These are phyloP conservation scores for Agrochola lychnidis DNA, from an alignment of 2,888 invertebrate genomes.

Conservation along the genomic window DNA sequence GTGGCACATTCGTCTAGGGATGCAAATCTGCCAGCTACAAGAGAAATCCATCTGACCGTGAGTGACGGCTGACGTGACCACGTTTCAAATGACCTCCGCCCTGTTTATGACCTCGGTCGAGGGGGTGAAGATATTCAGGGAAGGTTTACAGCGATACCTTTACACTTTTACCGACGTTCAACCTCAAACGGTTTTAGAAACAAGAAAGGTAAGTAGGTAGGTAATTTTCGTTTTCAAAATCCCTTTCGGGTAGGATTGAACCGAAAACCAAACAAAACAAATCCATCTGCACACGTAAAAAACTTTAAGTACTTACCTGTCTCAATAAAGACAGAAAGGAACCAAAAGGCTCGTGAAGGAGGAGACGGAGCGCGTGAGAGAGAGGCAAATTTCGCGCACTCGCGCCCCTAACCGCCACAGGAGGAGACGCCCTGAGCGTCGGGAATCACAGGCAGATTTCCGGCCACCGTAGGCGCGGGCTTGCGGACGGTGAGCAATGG, in stretches of 20 bases:
- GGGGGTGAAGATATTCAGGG: slow-evolving; percentile 10
- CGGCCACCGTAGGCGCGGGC: too few species aligned
- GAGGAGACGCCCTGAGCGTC: too few species aligned
- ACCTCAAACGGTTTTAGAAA: neutral
- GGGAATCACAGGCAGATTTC: too few species aligned
- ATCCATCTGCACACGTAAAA: neutral
- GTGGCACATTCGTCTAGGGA: slow-evolving; percentile 41
- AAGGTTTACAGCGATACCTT: neutral
- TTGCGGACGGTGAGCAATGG: too few species aligned
- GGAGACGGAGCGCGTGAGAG: too few species aligned
- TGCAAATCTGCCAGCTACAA: slow-evolving; percentile 75
- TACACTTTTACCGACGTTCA: neutral
- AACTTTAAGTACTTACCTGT: too few species aligned
- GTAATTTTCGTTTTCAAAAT: neutral
- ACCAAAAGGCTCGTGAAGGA: too few species aligned
- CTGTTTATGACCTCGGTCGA: slow-evolving; percentile 24
- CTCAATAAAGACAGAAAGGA: neutral
- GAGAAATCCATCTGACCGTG: slow-evolving; percentile 74
- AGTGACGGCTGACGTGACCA: slow-evolving; percentile 75
- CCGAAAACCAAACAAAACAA: neutral
- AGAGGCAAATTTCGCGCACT: too few species aligned
- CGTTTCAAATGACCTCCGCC: slow-evolving; percentile 52
- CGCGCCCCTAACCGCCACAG: too few species aligned
- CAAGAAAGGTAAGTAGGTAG: neutral
- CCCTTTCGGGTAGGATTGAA: neutral